Evolutionary conservation across 2,113 vertebrate species (phyloP).

Genomic region (Monarcha castaneiventris): DNA sequence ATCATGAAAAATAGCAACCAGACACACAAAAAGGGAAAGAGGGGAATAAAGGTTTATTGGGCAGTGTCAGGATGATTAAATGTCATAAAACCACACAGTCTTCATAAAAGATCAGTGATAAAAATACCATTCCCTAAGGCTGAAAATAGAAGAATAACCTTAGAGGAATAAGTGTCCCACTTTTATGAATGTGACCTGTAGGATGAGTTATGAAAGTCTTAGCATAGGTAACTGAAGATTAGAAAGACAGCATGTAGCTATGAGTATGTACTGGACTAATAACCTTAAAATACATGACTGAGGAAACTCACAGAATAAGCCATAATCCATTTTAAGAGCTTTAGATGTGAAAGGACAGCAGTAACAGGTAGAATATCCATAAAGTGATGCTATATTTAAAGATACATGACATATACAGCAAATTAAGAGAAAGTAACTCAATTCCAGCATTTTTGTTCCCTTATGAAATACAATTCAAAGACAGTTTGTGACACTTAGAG

Average conservation of each 20-base stretch:
- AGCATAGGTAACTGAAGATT: not conserved
- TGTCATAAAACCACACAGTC: not conserved
- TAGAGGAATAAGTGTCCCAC: conserved; percentile 28
- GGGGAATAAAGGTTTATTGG: not conserved
- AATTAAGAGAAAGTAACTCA: not conserved
- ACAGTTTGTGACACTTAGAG: not conserved
- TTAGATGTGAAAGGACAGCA: not conserved
- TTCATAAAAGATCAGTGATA: conserved; percentile 4
- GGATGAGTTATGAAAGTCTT: conserved; percentile 7
- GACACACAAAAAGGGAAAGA: not conserved
- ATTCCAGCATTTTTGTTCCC: not conserved
- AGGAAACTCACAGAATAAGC: not conserved
- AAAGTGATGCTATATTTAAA: not conserved
- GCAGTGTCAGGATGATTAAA: not conserved
- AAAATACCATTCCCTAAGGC: not conserved
- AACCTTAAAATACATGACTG: not conserved
- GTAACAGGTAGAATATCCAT: not conserved
- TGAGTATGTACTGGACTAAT: not conserved
- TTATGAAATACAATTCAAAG: not conserved
- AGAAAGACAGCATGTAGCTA: not conserved
- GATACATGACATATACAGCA: not conserved
- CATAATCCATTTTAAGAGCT: not conserved
- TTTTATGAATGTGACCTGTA: conserved; percentile 37
- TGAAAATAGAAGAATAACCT: conserved; percentile 36
- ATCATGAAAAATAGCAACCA: not conserved